These are phyloP conservation scores for Manis javanica DNA, from an alignment of 2,797 vertebrate species.

Conservation along the genomic window DNA sequence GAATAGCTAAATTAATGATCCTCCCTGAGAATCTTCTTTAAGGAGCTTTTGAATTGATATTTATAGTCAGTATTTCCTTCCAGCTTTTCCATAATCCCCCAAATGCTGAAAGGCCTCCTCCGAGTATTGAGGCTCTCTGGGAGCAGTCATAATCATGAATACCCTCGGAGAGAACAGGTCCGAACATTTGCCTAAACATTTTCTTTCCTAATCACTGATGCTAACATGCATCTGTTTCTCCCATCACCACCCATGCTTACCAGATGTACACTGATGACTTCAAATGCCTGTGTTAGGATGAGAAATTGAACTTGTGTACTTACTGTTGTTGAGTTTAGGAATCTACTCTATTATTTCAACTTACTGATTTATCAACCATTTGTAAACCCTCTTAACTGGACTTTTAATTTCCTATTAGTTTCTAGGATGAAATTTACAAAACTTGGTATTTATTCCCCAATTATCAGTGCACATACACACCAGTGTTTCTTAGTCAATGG, in stretches of 20 bases:
- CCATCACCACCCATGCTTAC: background rate
- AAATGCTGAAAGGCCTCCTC: background rate
- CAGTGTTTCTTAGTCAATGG: background rate
- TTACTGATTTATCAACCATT: slow-evolving; percentile 23
- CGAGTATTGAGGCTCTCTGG: slow-evolving; percentile 35
- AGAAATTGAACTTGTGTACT: slow-evolving; percentile 9
- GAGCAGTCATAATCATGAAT: slow-evolving; percentile 52
- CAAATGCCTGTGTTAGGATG: slow-evolving; percentile 45
- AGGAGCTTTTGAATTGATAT: slow-evolving; percentile 40
- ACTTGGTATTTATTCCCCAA: background rate
- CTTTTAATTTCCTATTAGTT: slow-evolving; percentile 10
- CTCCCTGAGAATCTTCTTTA: slow-evolving; percentile 6
- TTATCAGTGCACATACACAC: background rate
- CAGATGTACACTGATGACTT: slow-evolving; percentile 9
- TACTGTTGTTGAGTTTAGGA: slow-evolving; percentile 35
- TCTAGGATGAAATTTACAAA: background rate
- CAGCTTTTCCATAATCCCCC: slow-evolving; percentile 3
- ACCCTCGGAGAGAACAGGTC: slow-evolving; percentile 33
- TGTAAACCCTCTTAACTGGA: background rate
- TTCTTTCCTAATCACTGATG: background rate
- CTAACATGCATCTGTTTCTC: slow-evolving; percentile 36
- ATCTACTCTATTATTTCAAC: slow-evolving; percentile 32
- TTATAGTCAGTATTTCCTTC: slow-evolving; percentile 59
- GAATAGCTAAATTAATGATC: background rate
- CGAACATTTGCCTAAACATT: slow-evolving; percentile 33